Evolutionary conservation across 2,797 vertebrate genomes (phyloP).

Genomic region (Anniella stebbinsi): DNA sequence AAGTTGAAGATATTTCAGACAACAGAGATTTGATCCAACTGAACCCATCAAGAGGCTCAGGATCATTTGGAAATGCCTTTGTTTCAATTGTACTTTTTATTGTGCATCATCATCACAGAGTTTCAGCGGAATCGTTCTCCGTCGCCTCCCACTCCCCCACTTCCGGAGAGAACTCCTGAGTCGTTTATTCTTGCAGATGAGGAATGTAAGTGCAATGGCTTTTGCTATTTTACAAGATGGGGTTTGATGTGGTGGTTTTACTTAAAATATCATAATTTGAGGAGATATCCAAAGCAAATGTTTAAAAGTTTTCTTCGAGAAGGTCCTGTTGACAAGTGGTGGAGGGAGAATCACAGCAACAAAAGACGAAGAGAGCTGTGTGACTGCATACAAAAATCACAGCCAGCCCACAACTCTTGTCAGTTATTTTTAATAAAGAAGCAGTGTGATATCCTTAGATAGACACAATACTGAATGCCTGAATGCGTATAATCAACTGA

Average conservation of each 20-base stretch:
- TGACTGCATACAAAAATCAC: neutral
- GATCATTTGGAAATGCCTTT: slow-evolving; percentile 8
- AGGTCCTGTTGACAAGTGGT: neutral
- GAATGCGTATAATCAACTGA: neutral
- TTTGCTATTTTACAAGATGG: neutral
- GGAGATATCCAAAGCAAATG: neutral
- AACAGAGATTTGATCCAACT: too few species aligned
- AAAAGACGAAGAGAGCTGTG: neutral
- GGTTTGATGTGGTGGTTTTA: neutral
- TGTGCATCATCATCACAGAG: slow-evolving; percentile 56
- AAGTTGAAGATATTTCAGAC: neutral
- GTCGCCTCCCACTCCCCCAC: slow-evolving; percentile 84
- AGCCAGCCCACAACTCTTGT: neutral
- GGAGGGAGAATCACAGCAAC: neutral
- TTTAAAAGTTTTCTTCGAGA: neutral
- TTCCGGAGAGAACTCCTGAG: slow-evolving; percentile 93
- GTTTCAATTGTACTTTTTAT: neutral
- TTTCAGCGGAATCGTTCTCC: slow-evolving; percentile 70
- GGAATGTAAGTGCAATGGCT: slow-evolving; percentile 77
- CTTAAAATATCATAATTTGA: neutral
- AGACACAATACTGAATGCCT: neutral
- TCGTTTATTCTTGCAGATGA: slow-evolving; percentile 87
- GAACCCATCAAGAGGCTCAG: slow-evolving; percentile 13
- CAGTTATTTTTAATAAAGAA: neutral
- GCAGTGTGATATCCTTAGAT: neutral